Conservation (phyloP, 2,113 vertebrate species). For the Hyperopisus bebe region DNA sequence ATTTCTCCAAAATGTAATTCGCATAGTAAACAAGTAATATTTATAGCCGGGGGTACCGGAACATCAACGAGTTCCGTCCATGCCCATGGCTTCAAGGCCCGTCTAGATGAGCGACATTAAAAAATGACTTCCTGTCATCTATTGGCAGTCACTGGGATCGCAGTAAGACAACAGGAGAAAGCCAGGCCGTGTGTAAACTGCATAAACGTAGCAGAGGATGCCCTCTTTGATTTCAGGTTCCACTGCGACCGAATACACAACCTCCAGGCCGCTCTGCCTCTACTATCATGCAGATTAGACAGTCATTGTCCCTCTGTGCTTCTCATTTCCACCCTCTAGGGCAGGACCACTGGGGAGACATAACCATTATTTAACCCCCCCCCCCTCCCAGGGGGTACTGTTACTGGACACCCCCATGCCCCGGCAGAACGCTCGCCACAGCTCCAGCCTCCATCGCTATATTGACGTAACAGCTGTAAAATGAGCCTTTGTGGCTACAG, state of each 20-base stretch:
- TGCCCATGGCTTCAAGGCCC: neutral
- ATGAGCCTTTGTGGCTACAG: neutral
- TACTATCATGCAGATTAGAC: neutral
- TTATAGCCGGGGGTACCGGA: neutral
- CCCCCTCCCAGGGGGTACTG: neutral
- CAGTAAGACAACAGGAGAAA: conserved; percentile 35
- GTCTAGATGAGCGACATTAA: neutral
- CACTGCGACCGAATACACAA: neutral
- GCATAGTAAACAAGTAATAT: neutral
- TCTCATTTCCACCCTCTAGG: neutral
- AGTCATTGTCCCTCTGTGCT: neutral
- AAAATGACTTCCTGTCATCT: neutral
- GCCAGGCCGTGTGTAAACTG: neutral
- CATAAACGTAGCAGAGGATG: neutral
- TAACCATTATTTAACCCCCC: neutral
- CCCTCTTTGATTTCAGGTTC: neutral
- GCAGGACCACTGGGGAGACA: neutral
- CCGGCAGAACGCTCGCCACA: neutral
- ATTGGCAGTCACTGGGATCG: conserved; percentile 32
- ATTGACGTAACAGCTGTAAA: neutral
- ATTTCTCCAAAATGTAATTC: neutral
- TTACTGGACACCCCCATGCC: neutral
- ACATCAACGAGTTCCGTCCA: neutral
- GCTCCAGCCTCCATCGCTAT: neutral
- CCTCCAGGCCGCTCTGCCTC: neutral